Evolutionary conservation across 1,140 invertebrate species (phyloP).

Genomic region (Matsumurasca onukii): DNA sequence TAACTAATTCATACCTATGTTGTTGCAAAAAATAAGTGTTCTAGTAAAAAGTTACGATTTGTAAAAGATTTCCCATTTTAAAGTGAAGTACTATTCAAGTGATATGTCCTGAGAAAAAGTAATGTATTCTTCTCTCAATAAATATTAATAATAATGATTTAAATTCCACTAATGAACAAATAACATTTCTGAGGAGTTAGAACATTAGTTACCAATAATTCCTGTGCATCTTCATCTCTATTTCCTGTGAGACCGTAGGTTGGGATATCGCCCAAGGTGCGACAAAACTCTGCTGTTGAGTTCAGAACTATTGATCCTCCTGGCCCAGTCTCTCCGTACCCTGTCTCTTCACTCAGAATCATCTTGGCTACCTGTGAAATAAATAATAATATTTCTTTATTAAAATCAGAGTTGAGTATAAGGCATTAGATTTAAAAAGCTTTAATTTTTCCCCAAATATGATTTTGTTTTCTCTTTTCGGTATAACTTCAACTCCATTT

Average conservation of each 20-base stretch:
- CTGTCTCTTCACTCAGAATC: constrained; percentile 33
- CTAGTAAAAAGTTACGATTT: too few species aligned
- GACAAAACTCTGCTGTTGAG: constrained; percentile 95
- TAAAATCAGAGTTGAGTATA: neutral
- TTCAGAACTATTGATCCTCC: constrained; percentile 78
- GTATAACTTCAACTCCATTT: neutral
- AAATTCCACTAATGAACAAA: too few species aligned
- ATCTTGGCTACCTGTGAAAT: constrained; percentile 40
- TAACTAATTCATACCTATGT: too few species aligned
- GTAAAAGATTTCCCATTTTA: too few species aligned
- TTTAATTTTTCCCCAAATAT: too few species aligned
- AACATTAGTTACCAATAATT: constrained; percentile 67
- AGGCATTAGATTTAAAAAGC: neutral
- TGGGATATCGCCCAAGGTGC: constrained; percentile 93
- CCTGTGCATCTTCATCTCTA: constrained; percentile 78
- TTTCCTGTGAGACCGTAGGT: constrained; percentile 89
- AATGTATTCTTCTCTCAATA: too few species aligned
- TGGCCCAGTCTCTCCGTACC: constrained; percentile 45
- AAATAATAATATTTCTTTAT: neutral
- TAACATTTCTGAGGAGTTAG: too few species aligned
- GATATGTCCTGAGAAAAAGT: too few species aligned
- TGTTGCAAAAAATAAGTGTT: too few species aligned
- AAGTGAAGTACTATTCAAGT: too few species aligned
- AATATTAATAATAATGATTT: too few species aligned
- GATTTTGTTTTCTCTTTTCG: too few species aligned